These are phyloP conservation scores for Drosophila birchii DNA, from an alignment of 2,888 invertebrate genomes.

Conservation along the genomic window DNA sequence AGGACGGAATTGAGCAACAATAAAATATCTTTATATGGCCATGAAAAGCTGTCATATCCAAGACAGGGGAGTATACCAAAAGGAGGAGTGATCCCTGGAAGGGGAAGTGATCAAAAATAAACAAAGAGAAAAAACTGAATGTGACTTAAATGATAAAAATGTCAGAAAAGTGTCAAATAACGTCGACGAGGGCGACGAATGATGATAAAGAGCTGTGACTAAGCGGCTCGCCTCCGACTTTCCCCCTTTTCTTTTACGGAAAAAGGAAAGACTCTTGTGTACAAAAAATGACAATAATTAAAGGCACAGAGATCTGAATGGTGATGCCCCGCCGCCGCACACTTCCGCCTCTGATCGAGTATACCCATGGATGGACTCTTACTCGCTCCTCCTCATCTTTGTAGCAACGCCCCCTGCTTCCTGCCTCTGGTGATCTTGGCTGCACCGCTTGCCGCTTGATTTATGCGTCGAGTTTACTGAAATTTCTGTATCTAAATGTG, in stretches of 20 bases:
- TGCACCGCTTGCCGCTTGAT: slow-evolving; percentile 70
- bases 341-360: slow-evolving; percentile 59
- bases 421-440: slow-evolving; percentile 67
- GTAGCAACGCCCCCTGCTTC: slow-evolving; percentile 63
- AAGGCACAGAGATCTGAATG: slow-evolving; percentile 80
- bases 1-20: slow-evolving; percentile 71
- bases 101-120: slow-evolving; percentile 47
- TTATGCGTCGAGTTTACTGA: slow-evolving; percentile 75
- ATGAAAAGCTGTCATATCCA: slow-evolving; percentile 63
- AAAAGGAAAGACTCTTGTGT: slow-evolving; percentile 11
- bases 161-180: slow-evolving; percentile 76
- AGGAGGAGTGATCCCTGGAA: slow-evolving; percentile 7
- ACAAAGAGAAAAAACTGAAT: slow-evolving; percentile 57
- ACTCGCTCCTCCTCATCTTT: slow-evolving; percentile 19
- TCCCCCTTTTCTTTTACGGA: neutral
- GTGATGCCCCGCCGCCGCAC: slow-evolving; percentile 25
- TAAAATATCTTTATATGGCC: slow-evolving; percentile 66
- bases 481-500: slow-evolving; percentile 80
- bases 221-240: slow-evolving; percentile 53
- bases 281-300: slow-evolving; percentile 76
- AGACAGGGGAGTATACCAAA: neutral
- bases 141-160: slow-evolving; percentile 77
- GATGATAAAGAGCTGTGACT: slow-evolving; percentile 77
- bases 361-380: slow-evolving; percentile 3
- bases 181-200: slow-evolving; percentile 75